phyloP scores from a whole-genome alignment of 2,113 vertebrate species.

The Ctenomys sociabilis region DNA sequence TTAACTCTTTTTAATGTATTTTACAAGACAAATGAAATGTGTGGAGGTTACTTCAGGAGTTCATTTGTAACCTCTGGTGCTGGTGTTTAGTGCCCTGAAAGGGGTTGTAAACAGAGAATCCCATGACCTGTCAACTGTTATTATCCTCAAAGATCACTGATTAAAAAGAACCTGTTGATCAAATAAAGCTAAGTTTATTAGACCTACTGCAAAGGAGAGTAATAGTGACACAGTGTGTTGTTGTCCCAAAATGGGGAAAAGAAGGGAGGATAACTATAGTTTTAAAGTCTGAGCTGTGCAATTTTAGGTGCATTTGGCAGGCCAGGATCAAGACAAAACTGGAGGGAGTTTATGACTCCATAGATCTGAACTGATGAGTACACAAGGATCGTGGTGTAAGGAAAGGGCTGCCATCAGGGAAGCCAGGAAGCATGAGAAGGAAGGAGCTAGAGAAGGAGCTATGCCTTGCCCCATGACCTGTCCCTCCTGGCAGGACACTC shows the following conservation, averaged over 20 bases:
- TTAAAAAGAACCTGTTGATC: neutral
- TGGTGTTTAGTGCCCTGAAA: neutral
- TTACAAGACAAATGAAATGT: neutral
- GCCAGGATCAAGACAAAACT: neutral
- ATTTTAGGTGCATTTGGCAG: neutral
- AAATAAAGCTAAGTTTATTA: neutral
- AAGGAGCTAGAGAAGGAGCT: neutral
- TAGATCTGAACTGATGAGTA: neutral
- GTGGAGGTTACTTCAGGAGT: neutral
- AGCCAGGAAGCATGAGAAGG: neutral
- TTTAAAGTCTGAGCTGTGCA: neutral
- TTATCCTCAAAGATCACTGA: neutral
- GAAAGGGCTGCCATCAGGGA: neutral
- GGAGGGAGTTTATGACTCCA: neutral
- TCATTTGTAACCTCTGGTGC: neutral
- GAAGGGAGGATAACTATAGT: neutral
- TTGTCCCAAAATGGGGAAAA: neutral
- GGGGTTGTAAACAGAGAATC: neutral
- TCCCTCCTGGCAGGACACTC: neutral
- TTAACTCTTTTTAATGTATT: neutral
- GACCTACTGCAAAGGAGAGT: neutral
- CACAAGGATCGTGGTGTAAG: rapidly evolving
- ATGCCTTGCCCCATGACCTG: neutral
- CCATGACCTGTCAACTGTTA: neutral
- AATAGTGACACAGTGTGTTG: neutral